Evolutionary conservation across 2,113 vertebrate genomes (phyloP).

Genomic region (Charadrius vociferus): DNA sequence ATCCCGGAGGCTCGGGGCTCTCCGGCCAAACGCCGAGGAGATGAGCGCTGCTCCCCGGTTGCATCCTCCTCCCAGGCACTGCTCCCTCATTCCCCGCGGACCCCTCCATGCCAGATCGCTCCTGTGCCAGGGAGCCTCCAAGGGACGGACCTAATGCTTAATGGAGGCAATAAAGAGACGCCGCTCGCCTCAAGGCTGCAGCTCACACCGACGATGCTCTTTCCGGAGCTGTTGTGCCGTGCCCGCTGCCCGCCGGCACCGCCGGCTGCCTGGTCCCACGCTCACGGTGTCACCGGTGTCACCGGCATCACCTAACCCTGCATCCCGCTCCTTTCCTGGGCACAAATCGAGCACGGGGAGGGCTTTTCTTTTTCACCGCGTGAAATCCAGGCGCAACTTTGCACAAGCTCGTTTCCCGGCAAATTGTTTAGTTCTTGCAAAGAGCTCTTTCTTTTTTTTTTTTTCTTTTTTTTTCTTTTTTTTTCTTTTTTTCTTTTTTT

Average conservation of each 20-base stretch:
- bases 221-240: fast-evolving
- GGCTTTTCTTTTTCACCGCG: not conserved
- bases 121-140: not conserved
- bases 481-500: too few relatives aligned
- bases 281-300: not conserved
- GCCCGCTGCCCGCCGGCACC: not conserved
- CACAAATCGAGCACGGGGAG: fast-evolving
- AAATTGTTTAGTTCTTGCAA: not conserved
- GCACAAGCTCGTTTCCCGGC: not conserved
- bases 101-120: fast-evolving
- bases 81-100: not conserved
- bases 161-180: not conserved
- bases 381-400: not conserved
- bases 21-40: not conserved
- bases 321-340: not conserved
- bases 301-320: not conserved
- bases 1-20: not conserved
- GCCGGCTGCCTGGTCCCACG: not conserved
- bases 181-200: not conserved
- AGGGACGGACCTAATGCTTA: not conserved
- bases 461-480: too few relatives aligned
- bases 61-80: not conserved
- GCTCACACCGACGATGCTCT: fast-evolving
- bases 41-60: fast-evolving
- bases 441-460: not conserved